These are phyloP conservation scores for Meghimatium bilineatum DNA, from an alignment of 2,888 invertebrate genomes.

Conservation along the genomic window DNA sequence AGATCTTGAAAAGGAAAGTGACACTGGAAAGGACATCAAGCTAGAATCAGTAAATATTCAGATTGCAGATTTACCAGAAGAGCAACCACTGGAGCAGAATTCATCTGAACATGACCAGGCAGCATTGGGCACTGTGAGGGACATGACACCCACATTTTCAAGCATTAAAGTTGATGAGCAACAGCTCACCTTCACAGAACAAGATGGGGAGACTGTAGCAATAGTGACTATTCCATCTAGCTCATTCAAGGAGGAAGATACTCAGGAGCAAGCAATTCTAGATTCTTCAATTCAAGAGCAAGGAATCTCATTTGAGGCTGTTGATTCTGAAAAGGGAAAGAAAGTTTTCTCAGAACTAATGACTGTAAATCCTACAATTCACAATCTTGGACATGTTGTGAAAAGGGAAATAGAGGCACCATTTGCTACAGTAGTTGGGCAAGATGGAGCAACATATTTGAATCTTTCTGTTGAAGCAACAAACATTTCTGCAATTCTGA, in stretches of 20 bases:
- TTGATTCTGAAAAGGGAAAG: background rate
- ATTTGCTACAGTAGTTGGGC: constrained; percentile 25
- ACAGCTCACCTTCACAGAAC: constrained; percentile 41
- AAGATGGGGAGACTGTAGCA: constrained; percentile 44
- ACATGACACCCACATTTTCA: background rate
- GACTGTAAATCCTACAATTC: background rate
- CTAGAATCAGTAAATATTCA: background rate
- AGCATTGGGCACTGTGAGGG: background rate
- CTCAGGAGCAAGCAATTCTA: background rate
- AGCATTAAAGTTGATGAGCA: constrained; percentile 30
- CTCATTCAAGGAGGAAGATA: background rate
- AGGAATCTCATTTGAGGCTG: background rate
- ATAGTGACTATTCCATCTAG: constrained; percentile 25
- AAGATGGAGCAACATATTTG: constrained; percentile 32
- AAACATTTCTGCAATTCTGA: constrained; percentile 36
- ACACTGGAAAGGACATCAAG: background rate
- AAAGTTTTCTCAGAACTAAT: background rate
- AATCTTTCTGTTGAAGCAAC: constrained; percentile 43
- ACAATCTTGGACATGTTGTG: constrained; percentile 18
- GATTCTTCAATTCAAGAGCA: background rate
- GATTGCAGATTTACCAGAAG: background rate
- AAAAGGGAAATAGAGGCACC: constrained; percentile 19
- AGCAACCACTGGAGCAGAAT: background rate
- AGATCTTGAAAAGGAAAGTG: constrained; percentile 1
- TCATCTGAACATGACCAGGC: background rate